These are phyloP conservation scores for Chaitophorus viminalis DNA, from an alignment of 2,888 invertebrate species.

Conservation along the genomic window DNA sequence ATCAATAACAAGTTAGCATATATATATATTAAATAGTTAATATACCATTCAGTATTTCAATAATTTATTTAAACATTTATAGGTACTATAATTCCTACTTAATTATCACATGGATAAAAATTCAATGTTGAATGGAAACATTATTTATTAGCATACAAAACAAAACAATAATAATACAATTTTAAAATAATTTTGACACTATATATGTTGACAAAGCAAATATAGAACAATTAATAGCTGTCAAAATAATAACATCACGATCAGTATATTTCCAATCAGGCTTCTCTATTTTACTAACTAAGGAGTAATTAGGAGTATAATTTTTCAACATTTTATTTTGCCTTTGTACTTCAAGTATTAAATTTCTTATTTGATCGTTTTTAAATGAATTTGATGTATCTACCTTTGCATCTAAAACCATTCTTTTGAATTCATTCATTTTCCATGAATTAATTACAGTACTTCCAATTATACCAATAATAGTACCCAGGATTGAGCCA, in stretches of 20 bases:
- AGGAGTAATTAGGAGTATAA: neutral
- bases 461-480: conserved; percentile 75
- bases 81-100: neutral
- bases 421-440: conserved; percentile 74
- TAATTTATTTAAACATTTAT: neutral
- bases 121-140: neutral
- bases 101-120: neutral
- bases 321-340: conserved; percentile 50
- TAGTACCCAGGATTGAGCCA: conserved; percentile 76
- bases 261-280: conserved; percentile 44
- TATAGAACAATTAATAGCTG: conserved; percentile 56
- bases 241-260: conserved; percentile 47
- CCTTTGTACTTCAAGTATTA: conserved; percentile 44
- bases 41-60: too few relatives aligned
- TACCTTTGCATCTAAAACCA: conserved; percentile 68
- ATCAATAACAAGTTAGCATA: neutral
- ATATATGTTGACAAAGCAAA: conserved; percentile 40
- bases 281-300: neutral
- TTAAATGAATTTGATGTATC: conserved; percentile 33
- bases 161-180: conserved; percentile 34
- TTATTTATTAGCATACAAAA: conserved; percentile 30
- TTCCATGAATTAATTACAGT: conserved; percentile 75
- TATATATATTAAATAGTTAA: too few relatives aligned
- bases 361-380: conserved; percentile 46
- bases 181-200: conserved; percentile 53